A percentile compares a stretch with the other conserved stretches of the same genome.
Evolutionary conservation across 2,797 vertebrate species (phyloP).

Genomic region (Rhabdomys pumilio): DNA sequence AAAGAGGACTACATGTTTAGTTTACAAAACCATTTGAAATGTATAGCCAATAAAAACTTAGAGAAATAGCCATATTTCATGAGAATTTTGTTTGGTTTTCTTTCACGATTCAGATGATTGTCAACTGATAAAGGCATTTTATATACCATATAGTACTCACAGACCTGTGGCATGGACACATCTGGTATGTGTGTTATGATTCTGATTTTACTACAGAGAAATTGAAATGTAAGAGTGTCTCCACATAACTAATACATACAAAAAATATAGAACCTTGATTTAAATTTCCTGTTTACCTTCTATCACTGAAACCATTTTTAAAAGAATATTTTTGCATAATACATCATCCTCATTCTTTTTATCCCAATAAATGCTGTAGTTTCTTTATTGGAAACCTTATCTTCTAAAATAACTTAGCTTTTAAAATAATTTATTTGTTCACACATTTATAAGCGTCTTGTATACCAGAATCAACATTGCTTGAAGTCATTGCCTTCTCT

Average conservation of each 20-base stretch:
- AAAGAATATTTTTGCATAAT: neutral
- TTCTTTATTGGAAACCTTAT: neutral
- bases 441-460: neutral
- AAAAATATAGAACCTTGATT: neutral
- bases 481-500: neutral
- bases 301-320: neutral
- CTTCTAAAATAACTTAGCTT: neutral
- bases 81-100: neutral
- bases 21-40: neutral
- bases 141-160: neutral
- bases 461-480: neutral
- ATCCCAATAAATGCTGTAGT: neutral
- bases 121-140: neutral
- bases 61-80: neutral
- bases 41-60: neutral
- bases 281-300: neutral
- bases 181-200: neutral
- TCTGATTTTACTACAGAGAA: neutral
- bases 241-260: neutral
- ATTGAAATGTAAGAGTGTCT: neutral
- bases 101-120: neutral
- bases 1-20: neutral
- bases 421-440: slow-evolving; percentile 8
- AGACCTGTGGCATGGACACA: neutral
- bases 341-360: neutral